Conservation (phyloP, 2,888 invertebrate genomes). For the Tetranychus truncatus region DNA sequence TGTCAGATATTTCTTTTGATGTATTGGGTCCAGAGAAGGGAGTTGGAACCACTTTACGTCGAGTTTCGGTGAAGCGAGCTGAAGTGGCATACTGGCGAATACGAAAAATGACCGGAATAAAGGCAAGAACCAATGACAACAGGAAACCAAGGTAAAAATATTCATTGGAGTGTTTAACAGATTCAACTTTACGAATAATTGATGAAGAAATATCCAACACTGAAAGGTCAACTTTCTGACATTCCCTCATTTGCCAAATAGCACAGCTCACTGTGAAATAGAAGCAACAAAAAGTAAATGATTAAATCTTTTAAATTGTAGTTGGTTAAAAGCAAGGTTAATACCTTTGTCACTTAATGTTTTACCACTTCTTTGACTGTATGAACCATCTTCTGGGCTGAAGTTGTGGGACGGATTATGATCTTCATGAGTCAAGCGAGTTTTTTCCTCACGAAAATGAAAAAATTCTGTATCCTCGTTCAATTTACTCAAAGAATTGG, state of each 20-base stretch:
- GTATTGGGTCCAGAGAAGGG: not conserved
- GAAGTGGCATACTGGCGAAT: conserved; percentile 13
- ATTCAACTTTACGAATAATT: conserved; percentile 75
- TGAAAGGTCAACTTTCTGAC: conserved; percentile 77
- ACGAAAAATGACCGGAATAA: conserved; percentile 29
- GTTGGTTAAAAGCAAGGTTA: not conserved
- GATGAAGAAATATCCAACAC: conserved; percentile 84
- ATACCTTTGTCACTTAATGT: not conserved
- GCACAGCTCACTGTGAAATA: conserved; percentile 48
- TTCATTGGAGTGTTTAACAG: conserved; percentile 55
- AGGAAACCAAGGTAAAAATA: conserved; percentile 46
- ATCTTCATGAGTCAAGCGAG: not conserved
- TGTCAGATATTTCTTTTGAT: conserved; percentile 1
- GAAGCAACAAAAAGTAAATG: not conserved
- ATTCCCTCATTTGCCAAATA: conserved; percentile 76
- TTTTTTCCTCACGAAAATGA: not conserved
- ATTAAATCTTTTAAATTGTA: conserved; percentile 36
- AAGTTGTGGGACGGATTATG: not conserved
- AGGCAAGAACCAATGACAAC: conserved; percentile 30
- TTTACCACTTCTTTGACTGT: not conserved
- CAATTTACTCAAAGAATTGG: not conserved
- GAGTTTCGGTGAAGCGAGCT: not conserved
- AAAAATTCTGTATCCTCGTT: not conserved
- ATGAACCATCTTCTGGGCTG: not conserved
- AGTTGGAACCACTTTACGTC: not conserved